Conservation (phyloP, 2,888 invertebrate species). For the Drosophila fungiperda region DNA sequence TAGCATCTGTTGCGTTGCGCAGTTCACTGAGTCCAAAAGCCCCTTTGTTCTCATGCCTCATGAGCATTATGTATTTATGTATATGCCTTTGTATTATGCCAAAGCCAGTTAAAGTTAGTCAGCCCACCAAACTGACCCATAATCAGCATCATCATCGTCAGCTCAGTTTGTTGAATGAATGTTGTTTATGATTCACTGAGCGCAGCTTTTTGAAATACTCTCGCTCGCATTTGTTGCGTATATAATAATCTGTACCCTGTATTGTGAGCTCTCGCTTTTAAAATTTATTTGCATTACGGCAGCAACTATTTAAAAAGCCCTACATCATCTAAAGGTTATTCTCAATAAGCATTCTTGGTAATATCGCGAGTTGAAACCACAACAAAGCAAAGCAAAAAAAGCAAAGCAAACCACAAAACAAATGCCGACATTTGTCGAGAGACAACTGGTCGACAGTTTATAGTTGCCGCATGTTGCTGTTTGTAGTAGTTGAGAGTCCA, state of each 20-base stretch:
- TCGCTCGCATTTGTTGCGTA: constrained; percentile 19
- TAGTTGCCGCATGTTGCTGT: neutral
- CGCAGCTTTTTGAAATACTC: constrained; percentile 42
- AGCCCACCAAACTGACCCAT: constrained; percentile 35
- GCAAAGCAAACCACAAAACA: constrained; percentile 16
- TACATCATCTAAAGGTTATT: constrained; percentile 48
- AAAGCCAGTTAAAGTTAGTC: constrained; percentile 43
- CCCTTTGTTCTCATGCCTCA: constrained; percentile 59
- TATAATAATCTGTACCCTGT: constrained; percentile 9
- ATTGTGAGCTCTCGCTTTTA: constrained; percentile 21
- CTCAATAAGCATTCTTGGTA: constrained; percentile 40
- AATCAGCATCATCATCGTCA: constrained; percentile 14
- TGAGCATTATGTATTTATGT: constrained; percentile 28
- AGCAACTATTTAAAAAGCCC: constrained; percentile 53
- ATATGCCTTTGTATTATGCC: constrained; percentile 24
- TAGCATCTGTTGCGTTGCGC: constrained; percentile 52
- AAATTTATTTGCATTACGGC: constrained; percentile 14
- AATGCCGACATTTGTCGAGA: constrained; percentile 33
- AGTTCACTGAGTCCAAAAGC: constrained; percentile 50
- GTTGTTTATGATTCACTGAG: constrained; percentile 47
- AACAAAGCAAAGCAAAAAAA: no score
- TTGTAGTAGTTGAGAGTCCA: neutral
- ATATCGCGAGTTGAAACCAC: constrained; percentile 38
- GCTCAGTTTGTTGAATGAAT: constrained; percentile 15
- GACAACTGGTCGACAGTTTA: constrained; percentile 3